Evolutionary conservation across 2,888 invertebrate species (phyloP).

Genomic region (Zaprionus obscuricornis): DNA sequence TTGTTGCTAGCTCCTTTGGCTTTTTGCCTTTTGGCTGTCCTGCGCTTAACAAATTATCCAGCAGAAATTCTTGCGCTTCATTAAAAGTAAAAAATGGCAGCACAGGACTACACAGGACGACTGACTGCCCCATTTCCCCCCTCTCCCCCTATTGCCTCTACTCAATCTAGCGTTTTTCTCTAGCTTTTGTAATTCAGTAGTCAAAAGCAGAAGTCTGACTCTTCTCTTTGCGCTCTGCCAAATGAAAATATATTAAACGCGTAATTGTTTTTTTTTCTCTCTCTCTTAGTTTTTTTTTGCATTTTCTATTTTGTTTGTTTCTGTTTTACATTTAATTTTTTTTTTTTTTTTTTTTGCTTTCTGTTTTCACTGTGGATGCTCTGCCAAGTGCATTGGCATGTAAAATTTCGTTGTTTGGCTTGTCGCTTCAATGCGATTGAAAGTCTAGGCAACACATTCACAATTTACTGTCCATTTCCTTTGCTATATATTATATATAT

Average conservation of each 20-base stretch:
- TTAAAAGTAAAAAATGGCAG: constrained; percentile 79
- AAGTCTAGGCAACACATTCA: constrained; percentile 42
- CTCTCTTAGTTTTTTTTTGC: constrained; percentile 16
- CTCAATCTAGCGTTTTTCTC: constrained; percentile 9
- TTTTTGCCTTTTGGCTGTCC: constrained; percentile 70
- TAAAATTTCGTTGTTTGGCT: constrained; percentile 66
- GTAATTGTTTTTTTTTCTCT: constrained; percentile 64
- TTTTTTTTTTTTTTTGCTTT: constrained; percentile 9
- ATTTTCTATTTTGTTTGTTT: neutral
- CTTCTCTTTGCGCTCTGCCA: constrained; percentile 38
- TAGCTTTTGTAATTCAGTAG: constrained; percentile 48
- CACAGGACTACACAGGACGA: constrained; percentile 42
- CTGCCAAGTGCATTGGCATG: constrained; percentile 68
- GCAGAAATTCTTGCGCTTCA: constrained; percentile 81
- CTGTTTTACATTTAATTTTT: constrained; percentile 23
- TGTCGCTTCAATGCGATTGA: constrained; percentile 49
- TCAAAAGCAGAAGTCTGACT: constrained; percentile 35
- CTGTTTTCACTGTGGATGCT: constrained; percentile 10
- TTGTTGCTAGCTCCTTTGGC: constrained; percentile 55
- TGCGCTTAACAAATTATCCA: constrained; percentile 80
- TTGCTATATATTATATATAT: constrained; percentile 7
- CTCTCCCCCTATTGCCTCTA: neutral
- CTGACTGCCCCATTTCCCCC: constrained; percentile 29
- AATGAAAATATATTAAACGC: constrained; percentile 76
- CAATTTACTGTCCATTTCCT: constrained; percentile 46